phyloP scores from a whole-genome alignment of 2,113 vertebrate species.

The Irena cyanogastra region DNA sequence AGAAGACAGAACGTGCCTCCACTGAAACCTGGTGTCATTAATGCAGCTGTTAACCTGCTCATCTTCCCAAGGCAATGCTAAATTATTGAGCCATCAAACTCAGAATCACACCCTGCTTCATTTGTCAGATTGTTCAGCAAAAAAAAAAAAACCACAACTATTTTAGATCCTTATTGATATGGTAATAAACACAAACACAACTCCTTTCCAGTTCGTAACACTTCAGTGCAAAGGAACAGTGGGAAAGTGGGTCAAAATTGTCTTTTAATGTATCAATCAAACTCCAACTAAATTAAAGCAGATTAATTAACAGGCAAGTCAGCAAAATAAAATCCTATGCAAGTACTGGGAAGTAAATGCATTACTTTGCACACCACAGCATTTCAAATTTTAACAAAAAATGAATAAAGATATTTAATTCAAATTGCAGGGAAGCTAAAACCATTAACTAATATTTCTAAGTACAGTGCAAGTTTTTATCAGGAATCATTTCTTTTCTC shows the following conservation, averaged over 20 bases:
- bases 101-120: neutral
- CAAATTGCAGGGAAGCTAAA: neutral
- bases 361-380: neutral
- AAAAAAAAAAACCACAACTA: neutral
- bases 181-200: neutral
- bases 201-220: neutral
- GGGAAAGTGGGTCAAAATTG: constrained; percentile 5
- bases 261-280: neutral
- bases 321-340: neutral
- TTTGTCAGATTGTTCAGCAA: neutral
- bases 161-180: neutral
- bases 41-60: neutral
- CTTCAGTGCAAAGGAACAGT: neutral
- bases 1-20: neutral
- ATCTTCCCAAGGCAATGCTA: neutral
- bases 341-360: neutral
- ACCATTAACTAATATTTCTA: neutral
- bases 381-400: neutral
- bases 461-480: neutral
- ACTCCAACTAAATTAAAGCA: constrained; percentile 19
- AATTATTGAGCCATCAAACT: neutral
- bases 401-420: neutral
- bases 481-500: neutral
- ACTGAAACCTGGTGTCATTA: neutral
- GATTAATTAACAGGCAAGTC: constrained; percentile 29